Evolutionary conservation across 2,113 vertebrate species (phyloP).

Genomic region (Labeo catla): DNA sequence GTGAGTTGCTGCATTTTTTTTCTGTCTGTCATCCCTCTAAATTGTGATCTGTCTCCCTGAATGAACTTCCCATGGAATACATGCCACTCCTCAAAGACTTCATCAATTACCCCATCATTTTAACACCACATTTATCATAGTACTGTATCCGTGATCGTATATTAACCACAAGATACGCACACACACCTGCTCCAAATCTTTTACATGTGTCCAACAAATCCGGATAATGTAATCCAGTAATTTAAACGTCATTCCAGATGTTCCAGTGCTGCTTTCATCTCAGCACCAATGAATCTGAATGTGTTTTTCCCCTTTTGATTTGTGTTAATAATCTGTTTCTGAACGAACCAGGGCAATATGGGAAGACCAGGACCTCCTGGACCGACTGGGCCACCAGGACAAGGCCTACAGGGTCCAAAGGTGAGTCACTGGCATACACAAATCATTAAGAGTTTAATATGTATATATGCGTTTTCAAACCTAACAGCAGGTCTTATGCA

Average conservation of each 20-base stretch:
- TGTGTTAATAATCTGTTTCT: background rate
- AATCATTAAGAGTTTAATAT: background rate
- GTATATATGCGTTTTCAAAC: background rate
- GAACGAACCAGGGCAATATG: conserved; percentile 73
- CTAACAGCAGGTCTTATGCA: background rate
- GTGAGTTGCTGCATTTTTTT: background rate
- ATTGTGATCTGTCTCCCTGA: background rate
- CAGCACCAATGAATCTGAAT: background rate
- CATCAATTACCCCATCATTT: background rate
- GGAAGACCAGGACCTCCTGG: conserved; percentile 83
- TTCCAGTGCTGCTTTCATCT: background rate
- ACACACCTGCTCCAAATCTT: background rate
- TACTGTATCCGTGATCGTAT: background rate
- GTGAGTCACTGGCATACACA: conserved; percentile 63
- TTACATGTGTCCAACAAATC: conserved; percentile 19
- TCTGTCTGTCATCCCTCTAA: background rate
- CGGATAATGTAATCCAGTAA: background rate
- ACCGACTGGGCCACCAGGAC: conserved; percentile 80
- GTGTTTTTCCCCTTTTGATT: background rate
- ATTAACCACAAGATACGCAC: background rate
- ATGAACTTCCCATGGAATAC: background rate
- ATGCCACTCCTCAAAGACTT: background rate
- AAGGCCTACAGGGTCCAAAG: conserved; percentile 87
- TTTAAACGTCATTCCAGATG: conserved; percentile 29
- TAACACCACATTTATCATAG: background rate